phyloP scores from a whole-genome alignment of 2,888 invertebrate species.

The Ligdia adustata region DNA sequence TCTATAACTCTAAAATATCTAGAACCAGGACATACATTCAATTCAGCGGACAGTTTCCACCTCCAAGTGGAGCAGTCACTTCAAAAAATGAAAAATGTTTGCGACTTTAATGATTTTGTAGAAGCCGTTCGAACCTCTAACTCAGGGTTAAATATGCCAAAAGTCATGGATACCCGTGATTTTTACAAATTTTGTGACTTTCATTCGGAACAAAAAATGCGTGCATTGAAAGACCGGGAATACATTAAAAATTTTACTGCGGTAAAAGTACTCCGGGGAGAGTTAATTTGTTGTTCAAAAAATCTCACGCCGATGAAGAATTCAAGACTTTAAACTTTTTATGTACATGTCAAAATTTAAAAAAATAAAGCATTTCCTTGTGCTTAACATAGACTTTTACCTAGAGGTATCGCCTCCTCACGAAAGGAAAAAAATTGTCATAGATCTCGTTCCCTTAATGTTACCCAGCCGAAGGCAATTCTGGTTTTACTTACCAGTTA shows the following conservation, averaged over 20 bases:
- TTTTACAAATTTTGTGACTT: conserved; percentile 3
- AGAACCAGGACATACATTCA: conserved; percentile 14
- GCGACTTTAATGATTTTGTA: conserved; percentile 14
- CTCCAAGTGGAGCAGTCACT: conserved; percentile 16
- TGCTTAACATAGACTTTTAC: neutral
- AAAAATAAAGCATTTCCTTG: neutral
- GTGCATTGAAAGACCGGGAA: neutral
- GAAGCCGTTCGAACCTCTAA: conserved; percentile 2
- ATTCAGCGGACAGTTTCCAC: conserved; percentile 17
- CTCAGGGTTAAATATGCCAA: neutral
- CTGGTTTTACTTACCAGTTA: neutral
- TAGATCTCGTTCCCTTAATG: conserved; percentile 1
- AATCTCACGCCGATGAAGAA: conserved; percentile 1
- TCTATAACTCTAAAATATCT: neutral
- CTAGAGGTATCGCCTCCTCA: conserved; percentile 1
- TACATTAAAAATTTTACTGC: neutral
- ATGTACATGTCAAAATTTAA: neutral
- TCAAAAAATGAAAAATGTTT: conserved; percentile 11
- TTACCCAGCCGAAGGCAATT: conserved; percentile 1
- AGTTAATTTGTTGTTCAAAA: conserved; percentile 1
- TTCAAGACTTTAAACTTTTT: neutral
- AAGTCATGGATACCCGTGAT: neutral
- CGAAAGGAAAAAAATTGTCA: conserved; percentile 1
- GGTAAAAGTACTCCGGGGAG: neutral
- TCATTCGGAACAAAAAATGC: neutral